Evolutionary conservation across 2,113 vertebrate genomes (phyloP), one percentile per base, ranked within the genome.

Genomic region (Sula dactylatra): DNA sequence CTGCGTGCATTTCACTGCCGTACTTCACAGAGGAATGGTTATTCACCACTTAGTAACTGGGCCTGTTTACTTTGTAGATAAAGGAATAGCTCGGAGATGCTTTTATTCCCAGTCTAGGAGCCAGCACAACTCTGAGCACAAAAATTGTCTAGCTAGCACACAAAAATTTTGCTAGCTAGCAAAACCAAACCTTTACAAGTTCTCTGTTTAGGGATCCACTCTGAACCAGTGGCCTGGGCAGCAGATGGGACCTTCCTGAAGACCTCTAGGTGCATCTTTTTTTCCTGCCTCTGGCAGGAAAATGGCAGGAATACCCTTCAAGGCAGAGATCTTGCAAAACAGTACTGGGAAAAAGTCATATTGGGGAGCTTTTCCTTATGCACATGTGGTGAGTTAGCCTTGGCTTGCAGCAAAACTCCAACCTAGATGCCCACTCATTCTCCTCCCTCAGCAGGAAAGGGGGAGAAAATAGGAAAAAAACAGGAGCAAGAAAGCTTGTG

Each of bases 401-500:
- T n/a, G 52, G 34, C 27, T 38, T 49, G 17, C 36, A 47, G 66
- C 26, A 67, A 8, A 76, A 16, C 11, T 44, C 34, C 50, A 24
- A 29, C 9, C 10, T 26, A 71, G 56, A 11, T 82, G 31, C 34
- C 26, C 44, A 18, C 12, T 64, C n/a, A 13, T 47, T 29, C 40
- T 49, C 54, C 13, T 50, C 25, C 36, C 54, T 42, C 12, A 21
- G 15, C 34, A 72, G 47, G 10, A 49, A 61, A 44, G 9, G 14
- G n/a, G 29, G 21, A 20, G n/a, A 66, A 83, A 69, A 69, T 0
- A 32, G 3, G 11, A 19, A 52, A 3, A 11, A 58, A 55, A 4
- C 3, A 10, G 27, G 16, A 52, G 4, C 0, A 2, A 22, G 4
- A 45, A 45, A 78, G 14, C 44, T 67, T 2, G 2, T 52, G 59